A percentile compares a stretch with the other conserved stretches of the same genome.
These are phyloP conservation scores for Megaceryle maxima DNA, from an alignment of 2,113 vertebrate species.

Conservation along the genomic window DNA sequence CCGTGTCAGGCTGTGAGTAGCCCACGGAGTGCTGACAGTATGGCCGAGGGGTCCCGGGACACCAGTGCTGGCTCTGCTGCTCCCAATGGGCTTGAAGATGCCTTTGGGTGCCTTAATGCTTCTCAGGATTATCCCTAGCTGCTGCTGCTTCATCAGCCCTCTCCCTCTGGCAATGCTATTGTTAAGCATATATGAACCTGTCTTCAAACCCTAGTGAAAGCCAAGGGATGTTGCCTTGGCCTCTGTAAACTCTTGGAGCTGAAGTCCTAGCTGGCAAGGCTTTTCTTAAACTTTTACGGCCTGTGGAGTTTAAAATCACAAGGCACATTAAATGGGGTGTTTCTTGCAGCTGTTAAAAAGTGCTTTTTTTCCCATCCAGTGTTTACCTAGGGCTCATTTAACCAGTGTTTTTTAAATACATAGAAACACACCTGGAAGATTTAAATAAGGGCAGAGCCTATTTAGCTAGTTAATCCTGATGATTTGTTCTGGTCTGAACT, in stretches of 20 bases:
- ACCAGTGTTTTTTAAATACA: neutral
- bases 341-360: neutral
- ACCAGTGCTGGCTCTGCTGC: neutral
- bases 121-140: neutral
- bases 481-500: neutral
- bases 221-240: neutral
- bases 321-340: neutral
- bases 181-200: fast-evolving
- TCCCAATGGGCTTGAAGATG: neutral
- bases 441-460: neutral
- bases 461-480: neutral
- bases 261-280: neutral
- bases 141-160: fast-evolving
- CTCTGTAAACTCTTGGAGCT: neutral
- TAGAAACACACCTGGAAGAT: neutral
- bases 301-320: neutral
- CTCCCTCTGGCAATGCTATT: fast-evolving
- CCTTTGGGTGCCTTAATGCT: no score
- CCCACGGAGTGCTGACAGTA: fast-evolving
- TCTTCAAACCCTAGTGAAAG: neutral
- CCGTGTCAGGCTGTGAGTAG: neutral
- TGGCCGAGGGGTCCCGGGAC: neutral
- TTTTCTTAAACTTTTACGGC: neutral
- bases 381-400: neutral
- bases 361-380: neutral